Evolutionary conservation across 2,113 vertebrate genomes (phyloP).

Genomic region (Tricholaema leucomelas): DNA sequence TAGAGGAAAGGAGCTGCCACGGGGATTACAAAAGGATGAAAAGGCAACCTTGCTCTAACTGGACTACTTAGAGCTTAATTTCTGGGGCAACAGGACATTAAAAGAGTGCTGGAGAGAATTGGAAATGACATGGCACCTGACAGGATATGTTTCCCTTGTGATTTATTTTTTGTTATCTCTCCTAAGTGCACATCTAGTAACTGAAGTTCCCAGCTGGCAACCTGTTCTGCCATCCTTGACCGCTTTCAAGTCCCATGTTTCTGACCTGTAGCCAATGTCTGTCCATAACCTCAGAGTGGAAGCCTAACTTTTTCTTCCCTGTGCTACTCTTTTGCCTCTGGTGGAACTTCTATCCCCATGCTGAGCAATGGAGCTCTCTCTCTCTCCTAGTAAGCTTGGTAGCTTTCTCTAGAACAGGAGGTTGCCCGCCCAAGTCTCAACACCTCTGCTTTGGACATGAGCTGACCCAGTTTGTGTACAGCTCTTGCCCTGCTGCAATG

Average conservation of each 20-base stretch:
- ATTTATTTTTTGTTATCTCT: background rate
- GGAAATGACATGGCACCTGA: background rate
- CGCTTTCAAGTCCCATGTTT: background rate
- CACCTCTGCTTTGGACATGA: background rate
- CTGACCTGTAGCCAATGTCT: rapidly evolving
- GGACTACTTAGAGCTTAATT: background rate
- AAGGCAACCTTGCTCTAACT: background rate
- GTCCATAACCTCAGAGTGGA: background rate
- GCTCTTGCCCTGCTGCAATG: background rate
- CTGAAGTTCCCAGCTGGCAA: background rate
- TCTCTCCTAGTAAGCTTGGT: background rate
- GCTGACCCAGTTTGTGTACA: background rate
- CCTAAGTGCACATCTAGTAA: background rate
- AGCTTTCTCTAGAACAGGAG: background rate
- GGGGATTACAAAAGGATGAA: background rate
- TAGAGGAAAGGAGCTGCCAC: background rate
- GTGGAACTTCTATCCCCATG: background rate
- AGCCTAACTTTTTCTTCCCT: background rate
- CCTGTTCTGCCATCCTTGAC: background rate
- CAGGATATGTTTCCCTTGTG: background rate
- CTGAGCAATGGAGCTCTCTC: background rate
- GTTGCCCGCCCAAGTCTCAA: background rate
- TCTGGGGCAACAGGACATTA: background rate
- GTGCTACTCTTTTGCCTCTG: background rate
- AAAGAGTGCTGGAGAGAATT: background rate